Evolutionary conservation across 2,797 vertebrate species (phyloP), one percentile per base, ranked within the genome.

Genomic region (Ambastaia sidthimunki): DNA sequence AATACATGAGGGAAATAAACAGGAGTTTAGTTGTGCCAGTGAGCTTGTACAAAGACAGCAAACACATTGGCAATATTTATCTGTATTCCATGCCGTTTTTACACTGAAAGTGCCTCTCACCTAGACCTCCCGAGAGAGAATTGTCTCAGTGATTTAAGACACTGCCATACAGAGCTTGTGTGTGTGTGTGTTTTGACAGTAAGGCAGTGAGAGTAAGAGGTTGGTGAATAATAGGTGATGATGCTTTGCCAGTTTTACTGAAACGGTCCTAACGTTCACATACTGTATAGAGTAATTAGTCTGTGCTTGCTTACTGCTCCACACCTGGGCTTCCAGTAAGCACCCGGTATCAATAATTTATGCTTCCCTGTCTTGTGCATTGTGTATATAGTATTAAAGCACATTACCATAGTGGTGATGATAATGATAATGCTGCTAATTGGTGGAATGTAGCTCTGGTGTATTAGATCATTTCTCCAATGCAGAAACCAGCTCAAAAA

Each of bases 301-400:
- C 92, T 92, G 86, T 89, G 89, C 88, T 89, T 92, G 89, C 91
- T 93, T 92, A 91, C 91, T 91, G 90, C 88, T 85, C 90, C 87
- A 91, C 93, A 94, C 93, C 92, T 94, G 92, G 90, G 90, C 88
- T 88, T 85, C 82, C 88, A 85, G 88, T 89, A 93, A 92, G 89
- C 84, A 74, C 55, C 82, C 82, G 78, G 84, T 89, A 88, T 93
- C 91, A 92, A 93, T 93, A 93, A 93, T 92, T 87, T 89, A 92
- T 90, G 88, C 80, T 86, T 88, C 59, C 65, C 81, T 91, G 88
- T 90, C 86, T 80, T 87, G 81, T 69, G 69, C 79, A 50, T 76
- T 81, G 73, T 88, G 85, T 76, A 80, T 86, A 5, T n/a, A 41
- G 62, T 37, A 11, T 10, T 3, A 10, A 87, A 85, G 80, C 60